Conservation (phyloP, 2,113 vertebrate species). For the Dunckerocampus dactyliophorus region DNA sequence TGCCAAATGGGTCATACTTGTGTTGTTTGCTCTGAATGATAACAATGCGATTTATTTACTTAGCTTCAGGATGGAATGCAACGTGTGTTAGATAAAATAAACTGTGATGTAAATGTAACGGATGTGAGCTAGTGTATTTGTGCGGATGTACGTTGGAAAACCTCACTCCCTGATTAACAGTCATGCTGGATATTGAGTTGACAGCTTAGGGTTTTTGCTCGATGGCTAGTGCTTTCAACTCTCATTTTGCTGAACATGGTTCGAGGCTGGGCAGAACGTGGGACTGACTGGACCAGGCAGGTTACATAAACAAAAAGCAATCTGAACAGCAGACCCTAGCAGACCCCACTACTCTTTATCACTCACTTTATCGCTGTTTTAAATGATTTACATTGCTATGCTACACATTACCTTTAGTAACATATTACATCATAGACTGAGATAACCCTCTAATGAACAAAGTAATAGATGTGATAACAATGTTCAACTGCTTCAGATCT, state of each 20-base stretch:
- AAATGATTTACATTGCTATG: neutral
- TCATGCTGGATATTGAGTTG: too few relatives aligned
- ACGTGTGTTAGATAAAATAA: neutral
- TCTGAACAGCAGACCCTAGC: neutral
- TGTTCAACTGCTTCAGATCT: neutral
- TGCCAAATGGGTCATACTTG: constrained; percentile 6
- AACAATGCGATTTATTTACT: neutral
- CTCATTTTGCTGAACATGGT: too few relatives aligned
- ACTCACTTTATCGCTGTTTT: neutral
- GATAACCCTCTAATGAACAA: neutral
- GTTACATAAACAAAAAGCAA: neutral
- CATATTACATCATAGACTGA: neutral
- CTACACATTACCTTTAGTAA: neutral
- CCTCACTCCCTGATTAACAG: too few relatives aligned
- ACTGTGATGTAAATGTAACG: too few relatives aligned
- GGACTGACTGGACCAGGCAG: too few relatives aligned
- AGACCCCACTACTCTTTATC: too few relatives aligned
- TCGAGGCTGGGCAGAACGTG: too few relatives aligned
- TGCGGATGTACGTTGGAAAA: too few relatives aligned
- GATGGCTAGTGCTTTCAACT: too few relatives aligned
- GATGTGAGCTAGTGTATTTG: too few relatives aligned
- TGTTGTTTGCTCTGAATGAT: neutral
- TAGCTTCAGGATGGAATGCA: constrained; percentile 1
- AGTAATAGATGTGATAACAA: neutral
- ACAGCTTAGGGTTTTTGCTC: too few relatives aligned